These are phyloP conservation scores for Cataglyphis cursor DNA, from an alignment of 2,888 invertebrate species.

Conservation along the genomic window DNA sequence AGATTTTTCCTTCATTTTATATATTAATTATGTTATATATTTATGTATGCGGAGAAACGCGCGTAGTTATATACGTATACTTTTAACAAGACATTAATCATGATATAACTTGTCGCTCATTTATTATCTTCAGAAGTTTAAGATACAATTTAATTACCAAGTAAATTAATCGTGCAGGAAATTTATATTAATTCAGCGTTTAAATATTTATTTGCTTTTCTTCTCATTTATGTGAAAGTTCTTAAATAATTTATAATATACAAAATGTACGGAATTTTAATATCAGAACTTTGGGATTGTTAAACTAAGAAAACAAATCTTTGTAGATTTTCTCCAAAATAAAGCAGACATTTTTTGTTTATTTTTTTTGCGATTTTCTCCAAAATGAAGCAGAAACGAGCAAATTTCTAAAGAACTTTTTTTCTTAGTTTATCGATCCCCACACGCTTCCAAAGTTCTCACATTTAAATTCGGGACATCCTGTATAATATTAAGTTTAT, in stretches of 20 bases:
- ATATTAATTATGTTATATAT: neutral
- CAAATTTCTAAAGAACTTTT: too few relatives aligned
- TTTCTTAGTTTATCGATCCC: too few relatives aligned
- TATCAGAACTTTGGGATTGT: too few relatives aligned
- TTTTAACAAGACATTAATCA: constrained; percentile 10
- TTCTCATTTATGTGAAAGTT: neutral
- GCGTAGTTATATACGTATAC: neutral
- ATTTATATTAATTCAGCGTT: constrained; percentile 4
- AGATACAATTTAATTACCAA: constrained; percentile 27
- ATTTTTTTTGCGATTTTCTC: too few relatives aligned
- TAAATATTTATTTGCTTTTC: neutral
- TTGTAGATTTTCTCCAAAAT: too few relatives aligned
- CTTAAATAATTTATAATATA: neutral
- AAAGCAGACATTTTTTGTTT: too few relatives aligned
- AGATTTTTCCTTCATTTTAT: neutral
- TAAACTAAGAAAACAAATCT: too few relatives aligned
- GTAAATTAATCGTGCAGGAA: neutral
- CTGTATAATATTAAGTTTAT: neutral
- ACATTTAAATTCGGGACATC: too few relatives aligned
- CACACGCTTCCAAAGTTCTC: too few relatives aligned
- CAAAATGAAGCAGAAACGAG: too few relatives aligned
- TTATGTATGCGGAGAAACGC: neutral
- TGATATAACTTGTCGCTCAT: neutral
- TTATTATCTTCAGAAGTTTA: constrained; percentile 29
- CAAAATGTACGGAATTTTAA: too few relatives aligned